phyloP scores from a whole-genome alignment of 1,140 invertebrate genomes.

The Drosophila neocordata region DNA sequence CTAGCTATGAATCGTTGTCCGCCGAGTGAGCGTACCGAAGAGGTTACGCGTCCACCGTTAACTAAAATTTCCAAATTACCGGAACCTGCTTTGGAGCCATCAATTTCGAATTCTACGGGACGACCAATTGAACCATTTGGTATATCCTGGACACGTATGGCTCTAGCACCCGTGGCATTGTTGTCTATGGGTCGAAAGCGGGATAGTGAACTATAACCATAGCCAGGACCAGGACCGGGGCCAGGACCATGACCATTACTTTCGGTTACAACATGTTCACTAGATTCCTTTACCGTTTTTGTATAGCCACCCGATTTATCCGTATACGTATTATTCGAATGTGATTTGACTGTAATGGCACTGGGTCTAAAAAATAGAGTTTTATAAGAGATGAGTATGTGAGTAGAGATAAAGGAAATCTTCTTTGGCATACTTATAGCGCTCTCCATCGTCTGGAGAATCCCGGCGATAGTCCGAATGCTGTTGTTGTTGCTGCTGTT shows the following conservation, averaged over 20 bases:
- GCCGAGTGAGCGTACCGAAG: conserved; percentile 95
- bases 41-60: conserved; percentile 97
- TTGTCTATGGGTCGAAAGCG: conserved; percentile 81
- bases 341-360: conserved; percentile 82
- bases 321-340: conserved; percentile 78
- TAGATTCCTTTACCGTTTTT: conserved; percentile 80
- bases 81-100: conserved; percentile 96
- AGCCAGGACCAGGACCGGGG: conserved; percentile 33
- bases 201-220: conserved; percentile 72
- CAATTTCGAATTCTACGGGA: conserved; percentile 98
- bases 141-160: conserved; percentile 93
- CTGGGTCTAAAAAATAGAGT: conserved; percentile 62
- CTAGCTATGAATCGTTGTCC: conserved; percentile 94
- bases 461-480: conserved; percentile 64
- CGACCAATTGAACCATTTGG: conserved; percentile 93
- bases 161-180: conserved; percentile 86
- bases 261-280: conserved; percentile 78
- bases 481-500: conserved; percentile 65
- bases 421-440: conserved; percentile 58
- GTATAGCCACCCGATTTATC: conserved; percentile 77
- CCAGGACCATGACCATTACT: conserved; percentile 60
- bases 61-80: conserved; percentile 98
- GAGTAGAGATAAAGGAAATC: not conserved
- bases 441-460: conserved; percentile 73
- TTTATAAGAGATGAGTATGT: not conserved